Base-by-base conservation (phyloP, 1,140 invertebrate genomes). In the Platyura marginata region DNA sequence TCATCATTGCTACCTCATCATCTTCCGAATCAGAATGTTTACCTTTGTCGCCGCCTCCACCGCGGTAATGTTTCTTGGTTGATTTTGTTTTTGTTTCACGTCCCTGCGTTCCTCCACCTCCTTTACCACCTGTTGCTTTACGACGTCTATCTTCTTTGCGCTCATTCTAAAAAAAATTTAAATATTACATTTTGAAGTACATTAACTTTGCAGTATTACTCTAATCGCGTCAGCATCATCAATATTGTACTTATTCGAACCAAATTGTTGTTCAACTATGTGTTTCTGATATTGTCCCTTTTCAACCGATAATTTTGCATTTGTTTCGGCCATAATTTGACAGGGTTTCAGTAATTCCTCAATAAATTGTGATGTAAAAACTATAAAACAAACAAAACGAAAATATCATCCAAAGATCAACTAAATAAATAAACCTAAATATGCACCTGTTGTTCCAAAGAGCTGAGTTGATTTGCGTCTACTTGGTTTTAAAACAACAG, bases 21-120 rank as follows among this genome's bases (percentile, higher is more conserved):
- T 75, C 70, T 43, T 81, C 75, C 23, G 72, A 75, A 50, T 79
- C 76, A 29, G 67, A 69, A 43, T 74, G 69, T 53, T 64, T 62
- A 36, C 57, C 53, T 42, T 55, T 57, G 41, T 66, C 65, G 3
- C 50, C 61, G 55, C 38, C 56, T 59, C 62, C 68, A 21, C 61
- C 65, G 51, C 59, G 63, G 45, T 64, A 63, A 56, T 75, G 70
- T 53, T 84, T 86, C 53, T 97, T 97, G 0, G 81, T 82, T 5
- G 90, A 81, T 61, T 92, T 94, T 0, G 86, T 95, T 66, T 94
- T 96, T 1, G 89, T 92, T 68, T 97, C 92, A 42, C 92, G 69
- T 1, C 91, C 92, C 64, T 94, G 90, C 22, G 77, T 77, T 11
- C 90, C 90, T 25, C 91, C 89, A 21, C 89, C 88, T 36, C 70